Base-by-base conservation (phyloP, 2,888 invertebrate species). In the Orgyia antiqua region DNA sequence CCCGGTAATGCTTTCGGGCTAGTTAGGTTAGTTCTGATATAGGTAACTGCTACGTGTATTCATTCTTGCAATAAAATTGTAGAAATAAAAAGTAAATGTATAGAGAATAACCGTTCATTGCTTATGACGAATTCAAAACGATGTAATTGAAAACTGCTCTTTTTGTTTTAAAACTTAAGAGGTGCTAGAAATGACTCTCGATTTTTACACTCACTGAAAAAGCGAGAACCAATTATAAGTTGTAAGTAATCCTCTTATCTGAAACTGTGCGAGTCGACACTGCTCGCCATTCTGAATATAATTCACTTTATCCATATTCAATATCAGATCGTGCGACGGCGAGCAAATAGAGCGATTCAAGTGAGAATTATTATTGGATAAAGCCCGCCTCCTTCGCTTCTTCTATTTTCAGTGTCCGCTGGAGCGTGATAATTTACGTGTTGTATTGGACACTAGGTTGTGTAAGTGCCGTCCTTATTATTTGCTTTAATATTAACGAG, bases 241-340 rank as follows among this genome's bases (percentile, higher is more conserved):
- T 80, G 76, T 79, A 75, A 77, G 76, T 79, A 83, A 84, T 82
- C 82, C 79, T 74, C 79, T 82, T 77, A 76, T 68, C 74, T 67
- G 57, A 51, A 59, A 67, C 71, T 73, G 68, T 62, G 64, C 67
- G 73, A 74, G 70, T 72, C 70, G 73, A 63, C 74, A 73, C 63
- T 72, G 61, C 62, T 65, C 69, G 69, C 70, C 72, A 73, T 73
- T 75, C 75, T 57, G 71, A 70, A 73, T 73, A 79, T 80, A 82
- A 82, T 78, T 82, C 79, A 80, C 76, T 80, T 82, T 82, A 79
- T 80, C 78, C 77, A 80, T 80, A 83, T 83, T 84, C 79, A 82
- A 83, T 83, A 83, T 83, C 83, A 78, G 77, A 79, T 79, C 77
- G 76, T 65, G 70, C 76, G 75, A 77, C 75, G 71, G 63, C 68